These are phyloP conservation scores for Pecten maximus DNA, from an alignment of 2,888 invertebrate species.

Conservation along the genomic window DNA sequence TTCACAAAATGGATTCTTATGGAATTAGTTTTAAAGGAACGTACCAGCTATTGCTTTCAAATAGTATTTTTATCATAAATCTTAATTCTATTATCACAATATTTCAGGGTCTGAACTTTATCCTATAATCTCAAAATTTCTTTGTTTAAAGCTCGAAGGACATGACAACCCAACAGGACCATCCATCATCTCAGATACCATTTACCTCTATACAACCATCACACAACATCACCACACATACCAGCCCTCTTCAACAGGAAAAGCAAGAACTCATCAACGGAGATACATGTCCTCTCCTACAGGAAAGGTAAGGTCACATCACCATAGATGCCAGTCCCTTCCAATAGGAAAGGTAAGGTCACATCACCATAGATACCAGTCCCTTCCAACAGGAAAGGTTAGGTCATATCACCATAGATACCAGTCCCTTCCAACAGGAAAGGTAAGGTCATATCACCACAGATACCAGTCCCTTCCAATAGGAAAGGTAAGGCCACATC, in stretches of 20 bases:
- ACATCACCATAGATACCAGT: background rate
- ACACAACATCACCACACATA: background rate
- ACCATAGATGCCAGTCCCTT: background rate
- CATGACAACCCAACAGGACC: background rate
- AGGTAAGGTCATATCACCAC: background rate
- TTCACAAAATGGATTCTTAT: too few relatives aligned
- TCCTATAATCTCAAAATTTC: too few relatives aligned
- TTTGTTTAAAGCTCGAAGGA: background rate
- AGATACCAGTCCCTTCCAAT: background rate
- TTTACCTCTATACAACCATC: background rate
- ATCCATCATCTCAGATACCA: background rate
- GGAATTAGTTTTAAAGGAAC: too few relatives aligned
- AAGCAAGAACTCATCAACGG: background rate
- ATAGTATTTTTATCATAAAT: too few relatives aligned
- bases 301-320: background rate
- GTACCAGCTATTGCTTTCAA: too few relatives aligned
- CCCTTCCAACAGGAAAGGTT: background rate
- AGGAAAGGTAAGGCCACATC: background rate
- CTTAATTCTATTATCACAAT: too few relatives aligned
- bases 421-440: background rate
- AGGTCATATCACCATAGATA: background rate
- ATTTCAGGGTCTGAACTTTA: too few relatives aligned
- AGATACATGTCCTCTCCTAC: background rate
- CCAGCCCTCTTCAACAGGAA: background rate
- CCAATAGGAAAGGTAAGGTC: background rate